Evolutionary conservation across 1,140 invertebrate species (phyloP).

Genomic region (Pseudomyrmex flavicornis): DNA sequence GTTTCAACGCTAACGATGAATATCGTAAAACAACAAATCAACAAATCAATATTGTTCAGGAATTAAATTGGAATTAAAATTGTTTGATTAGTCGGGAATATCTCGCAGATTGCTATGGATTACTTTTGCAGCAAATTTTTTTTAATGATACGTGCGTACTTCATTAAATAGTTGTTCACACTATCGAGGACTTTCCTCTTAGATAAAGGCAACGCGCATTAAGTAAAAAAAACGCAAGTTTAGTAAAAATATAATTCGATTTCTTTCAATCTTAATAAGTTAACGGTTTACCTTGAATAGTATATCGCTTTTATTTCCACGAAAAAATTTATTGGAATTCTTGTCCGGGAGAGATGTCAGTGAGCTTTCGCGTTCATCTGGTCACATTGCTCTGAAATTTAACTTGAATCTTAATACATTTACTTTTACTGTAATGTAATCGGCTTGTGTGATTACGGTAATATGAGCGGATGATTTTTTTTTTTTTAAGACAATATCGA

Average conservation of each 20-base stretch:
- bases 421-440: conserved; percentile 1
- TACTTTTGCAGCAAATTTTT: too few species aligned
- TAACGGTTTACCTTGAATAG: not conserved
- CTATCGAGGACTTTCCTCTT: not conserved
- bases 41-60: too few species aligned
- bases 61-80: too few species aligned
- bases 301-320: not conserved
- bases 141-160: not conserved
- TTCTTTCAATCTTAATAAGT: not conserved
- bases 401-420: not conserved
- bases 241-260: not conserved
- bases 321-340: not conserved
- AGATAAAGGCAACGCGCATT: not conserved
- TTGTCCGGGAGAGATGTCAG: too few species aligned
- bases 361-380: too few species aligned
- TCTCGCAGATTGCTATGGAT: too few species aligned
- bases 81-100: too few species aligned
- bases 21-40: too few species aligned
- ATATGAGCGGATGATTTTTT: not conserved
- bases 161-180: not conserved
- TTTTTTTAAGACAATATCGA: too few species aligned
- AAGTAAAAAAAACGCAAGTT: not conserved
- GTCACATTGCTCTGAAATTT: too few species aligned
- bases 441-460: not conserved
- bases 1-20: too few species aligned